Evolutionary conservation across 2,888 invertebrate species (phyloP), one percentile per base, ranked within the genome.

Genomic region (Latheticus oryzae): DNA sequence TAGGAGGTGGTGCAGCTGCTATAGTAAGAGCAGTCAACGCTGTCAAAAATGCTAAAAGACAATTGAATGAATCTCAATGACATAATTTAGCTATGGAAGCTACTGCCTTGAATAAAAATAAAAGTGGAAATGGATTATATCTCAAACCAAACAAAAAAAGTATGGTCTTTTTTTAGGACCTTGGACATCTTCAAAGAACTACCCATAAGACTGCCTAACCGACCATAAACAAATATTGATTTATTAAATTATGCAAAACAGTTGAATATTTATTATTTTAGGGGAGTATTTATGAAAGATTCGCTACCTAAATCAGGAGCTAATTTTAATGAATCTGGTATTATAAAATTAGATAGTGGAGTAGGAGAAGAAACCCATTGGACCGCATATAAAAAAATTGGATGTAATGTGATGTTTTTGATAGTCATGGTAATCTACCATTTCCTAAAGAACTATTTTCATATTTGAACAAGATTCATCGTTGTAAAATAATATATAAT

Each of bases 41-140:
- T 42, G 68, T 69, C 1, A 73, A 72, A 60, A 51, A 56, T 28
- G 75, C 75, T 8, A 65, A 67, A 63, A 63, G 71, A 60, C 60
- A 68, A 55, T 54, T 74, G 28, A 38, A 64, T 21, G 74, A 78
- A 62, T 63, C 55, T 35, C 53, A 68, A 50, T 66, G 74, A 4
- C 76, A 76, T 60, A 78, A 77, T 61, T 50, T 66, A 65, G 59
- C 63, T n/a, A 76, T 77, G 73, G 76, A 77, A 67, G 69, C 73
- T n/a, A 62, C 75, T 13, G 72, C 72, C 5, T n/a, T n/a, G n/a
- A n/a, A 48, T 76, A 8, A n/a, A n/a, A 60, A 60, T 8, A 73
- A 70, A 8, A 3, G 11, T 7, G 35, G 35, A 11, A 48, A 37
- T 58, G 74, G 74, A 3, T 26, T 74, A 13, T 68, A 63, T 61